Evolutionary conservation across 1,140 invertebrate genomes (phyloP).

Genomic region (Brachionus plicatilis): DNA sequence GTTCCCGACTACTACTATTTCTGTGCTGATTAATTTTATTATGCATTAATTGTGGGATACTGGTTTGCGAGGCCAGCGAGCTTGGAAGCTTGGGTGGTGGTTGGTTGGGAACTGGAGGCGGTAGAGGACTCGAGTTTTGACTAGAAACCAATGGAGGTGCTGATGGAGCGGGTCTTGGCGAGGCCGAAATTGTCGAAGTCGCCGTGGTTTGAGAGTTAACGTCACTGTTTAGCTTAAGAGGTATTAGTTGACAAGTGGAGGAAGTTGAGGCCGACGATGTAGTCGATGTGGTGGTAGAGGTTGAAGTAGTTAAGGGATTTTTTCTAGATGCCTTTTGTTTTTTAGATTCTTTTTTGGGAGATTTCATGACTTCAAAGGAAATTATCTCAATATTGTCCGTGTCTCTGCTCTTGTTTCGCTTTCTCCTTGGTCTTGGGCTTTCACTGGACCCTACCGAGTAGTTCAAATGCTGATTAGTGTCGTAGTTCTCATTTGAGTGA

Average conservation of each 20-base stretch:
- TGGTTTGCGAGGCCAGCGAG: not conserved
- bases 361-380: conserved; percentile 12
- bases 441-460: not conserved
- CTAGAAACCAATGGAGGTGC: not conserved
- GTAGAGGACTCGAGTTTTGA: not conserved
- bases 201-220: not conserved
- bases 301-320: not conserved
- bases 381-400: not conserved
- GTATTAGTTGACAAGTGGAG: conserved; percentile 14
- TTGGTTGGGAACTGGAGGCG: conserved; percentile 27
- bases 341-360: not conserved
- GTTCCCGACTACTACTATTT: not conserved
- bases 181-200: not conserved
- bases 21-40: conserved; percentile 30
- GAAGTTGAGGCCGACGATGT: not conserved
- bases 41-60: not conserved
- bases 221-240: not conserved
- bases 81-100: conserved; percentile 12
- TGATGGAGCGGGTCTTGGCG: not conserved
- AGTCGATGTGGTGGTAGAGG: not conserved
- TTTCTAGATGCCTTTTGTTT: not conserved
- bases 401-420: not conserved
- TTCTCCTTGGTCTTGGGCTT: not conserved
- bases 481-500: not conserved
- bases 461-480: not conserved